Conservation (phyloP, 2,888 invertebrate species). For the Diarsia brunnea region DNA sequence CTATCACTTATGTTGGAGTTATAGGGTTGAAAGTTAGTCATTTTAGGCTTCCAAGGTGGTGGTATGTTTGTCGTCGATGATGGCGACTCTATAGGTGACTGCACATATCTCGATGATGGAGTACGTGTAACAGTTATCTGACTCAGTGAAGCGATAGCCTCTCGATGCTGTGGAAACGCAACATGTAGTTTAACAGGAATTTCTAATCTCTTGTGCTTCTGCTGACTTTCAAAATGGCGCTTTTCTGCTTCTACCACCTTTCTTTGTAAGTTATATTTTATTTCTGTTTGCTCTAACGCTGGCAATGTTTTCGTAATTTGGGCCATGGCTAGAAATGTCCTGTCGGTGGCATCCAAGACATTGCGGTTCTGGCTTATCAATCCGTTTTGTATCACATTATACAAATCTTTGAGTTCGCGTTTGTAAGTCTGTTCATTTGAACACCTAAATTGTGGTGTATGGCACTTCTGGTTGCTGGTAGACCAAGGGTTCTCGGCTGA, state of each 20-base stretch:
- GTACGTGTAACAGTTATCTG: background rate
- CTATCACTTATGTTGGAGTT: no score
- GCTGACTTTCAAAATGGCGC: background rate
- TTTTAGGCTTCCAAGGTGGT: no score
- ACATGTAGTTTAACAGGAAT: background rate
- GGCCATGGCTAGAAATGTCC: background rate
- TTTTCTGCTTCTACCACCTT: background rate
- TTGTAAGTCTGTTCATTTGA: background rate
- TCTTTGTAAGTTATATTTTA: constrained; percentile 1
- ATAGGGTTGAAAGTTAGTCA: no score
- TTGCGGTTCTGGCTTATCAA: background rate
- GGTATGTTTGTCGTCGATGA: background rate
- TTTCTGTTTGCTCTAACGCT: background rate
- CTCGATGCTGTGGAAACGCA: background rate
- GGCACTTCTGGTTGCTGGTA: background rate
- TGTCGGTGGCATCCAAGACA: background rate
- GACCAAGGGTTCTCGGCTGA: background rate
- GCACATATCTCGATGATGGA: no score
- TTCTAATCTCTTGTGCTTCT: background rate
- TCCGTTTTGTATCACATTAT: no score
- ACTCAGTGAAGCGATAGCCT: background rate
- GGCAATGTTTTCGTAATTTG: background rate
- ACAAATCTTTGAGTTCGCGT: background rate
- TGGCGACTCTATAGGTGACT: background rate
- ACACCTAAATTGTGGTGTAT: background rate